phyloP scores from a whole-genome alignment of 35 echinoderm and acorn worm genomes.

The Strongylocentrotus purpuratus region DNA sequence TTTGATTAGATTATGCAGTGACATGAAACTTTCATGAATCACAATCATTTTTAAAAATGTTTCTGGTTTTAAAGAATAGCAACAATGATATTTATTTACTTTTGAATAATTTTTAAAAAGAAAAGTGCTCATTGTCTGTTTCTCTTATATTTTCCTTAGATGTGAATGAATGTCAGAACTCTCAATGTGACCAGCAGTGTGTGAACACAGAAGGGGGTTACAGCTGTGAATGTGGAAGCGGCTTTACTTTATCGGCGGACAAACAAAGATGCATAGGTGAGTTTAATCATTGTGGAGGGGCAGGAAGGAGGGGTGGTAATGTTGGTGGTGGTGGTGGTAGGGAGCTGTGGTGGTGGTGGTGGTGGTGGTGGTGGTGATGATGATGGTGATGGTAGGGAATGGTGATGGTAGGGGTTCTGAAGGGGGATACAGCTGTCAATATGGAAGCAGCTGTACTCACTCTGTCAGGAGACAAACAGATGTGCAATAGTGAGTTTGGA shows the following conservation, averaged over 20 bases:
- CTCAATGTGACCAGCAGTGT: constrained; percentile 87
- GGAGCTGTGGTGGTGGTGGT: not conserved
- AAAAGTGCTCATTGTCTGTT: not conserved
- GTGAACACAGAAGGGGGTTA: constrained; percentile 92
- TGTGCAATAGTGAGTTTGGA: constrained; percentile 73
- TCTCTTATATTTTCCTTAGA: constrained; percentile 63
- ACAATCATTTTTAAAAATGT: too few relatives aligned
- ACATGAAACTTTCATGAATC: too few relatives aligned
- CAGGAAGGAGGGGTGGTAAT: too few relatives aligned
- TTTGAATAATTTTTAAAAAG: not conserved
- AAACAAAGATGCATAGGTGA: constrained; percentile 85
- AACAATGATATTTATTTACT: not conserved
- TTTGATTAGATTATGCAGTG: too few relatives aligned
- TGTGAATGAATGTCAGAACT: constrained; percentile 84
- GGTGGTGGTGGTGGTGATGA: not conserved
- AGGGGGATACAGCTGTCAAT: constrained; percentile 89
- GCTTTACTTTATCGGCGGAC: constrained; percentile 78
- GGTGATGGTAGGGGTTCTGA: constrained; percentile 5
- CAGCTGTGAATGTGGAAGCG: constrained; percentile 88
- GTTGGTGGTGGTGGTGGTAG: not conserved
- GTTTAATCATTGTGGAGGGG: not conserved
- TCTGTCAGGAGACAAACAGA: constrained; percentile 66
- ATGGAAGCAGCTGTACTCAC: constrained; percentile 71
- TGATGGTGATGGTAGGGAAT: not conserved
- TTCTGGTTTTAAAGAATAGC: too few relatives aligned